phyloP scores from a whole-genome alignment of 2,888 invertebrate species.

The Abrostola triplasia region DNA sequence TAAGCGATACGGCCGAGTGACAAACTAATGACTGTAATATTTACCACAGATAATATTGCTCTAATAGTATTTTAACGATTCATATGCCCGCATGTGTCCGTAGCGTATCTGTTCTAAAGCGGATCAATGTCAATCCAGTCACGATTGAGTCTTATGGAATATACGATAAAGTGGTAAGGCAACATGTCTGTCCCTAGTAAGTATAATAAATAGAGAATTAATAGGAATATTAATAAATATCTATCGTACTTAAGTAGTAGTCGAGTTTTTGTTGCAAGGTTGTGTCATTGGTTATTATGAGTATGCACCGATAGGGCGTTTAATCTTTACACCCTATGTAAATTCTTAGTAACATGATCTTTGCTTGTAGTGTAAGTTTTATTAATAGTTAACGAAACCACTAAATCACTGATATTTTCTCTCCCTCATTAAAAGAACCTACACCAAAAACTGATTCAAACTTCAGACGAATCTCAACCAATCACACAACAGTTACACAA shows the following conservation, averaged over 20 bases:
- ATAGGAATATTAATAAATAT: slow-evolving; percentile 50
- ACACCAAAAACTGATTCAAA: slow-evolving; percentile 5
- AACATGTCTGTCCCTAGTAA: slow-evolving; percentile 13
- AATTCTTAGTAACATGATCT: not conserved
- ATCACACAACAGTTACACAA: slow-evolving; percentile 32
- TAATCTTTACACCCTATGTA: too few species aligned
- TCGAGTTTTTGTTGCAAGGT: slow-evolving; percentile 33
- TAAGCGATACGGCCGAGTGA: not conserved
- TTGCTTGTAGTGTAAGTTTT: too few species aligned
- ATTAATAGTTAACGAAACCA: too few species aligned
- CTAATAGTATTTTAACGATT: slow-evolving; percentile 29
- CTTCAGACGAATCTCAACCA: slow-evolving; percentile 20
- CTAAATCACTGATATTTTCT: slow-evolving; percentile 1
- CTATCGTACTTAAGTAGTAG: slow-evolving; percentile 24
- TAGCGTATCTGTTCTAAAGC: slow-evolving; percentile 14
- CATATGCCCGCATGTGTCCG: slow-evolving; percentile 14
- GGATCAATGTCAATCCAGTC: slow-evolving; percentile 26
- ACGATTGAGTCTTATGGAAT: slow-evolving; percentile 14
- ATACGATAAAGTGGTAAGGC: slow-evolving; percentile 25
- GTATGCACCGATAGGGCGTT: too few species aligned
- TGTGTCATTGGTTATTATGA: not conserved
- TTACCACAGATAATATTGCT: slow-evolving; percentile 10
- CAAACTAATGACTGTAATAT: slow-evolving; percentile 12
- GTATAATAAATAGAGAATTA: slow-evolving; percentile 41
- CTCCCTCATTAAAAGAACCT: slow-evolving; percentile 44